phyloP scores from a whole-genome alignment of 2,797 vertebrate species.

The Coregonus suidteri region DNA sequence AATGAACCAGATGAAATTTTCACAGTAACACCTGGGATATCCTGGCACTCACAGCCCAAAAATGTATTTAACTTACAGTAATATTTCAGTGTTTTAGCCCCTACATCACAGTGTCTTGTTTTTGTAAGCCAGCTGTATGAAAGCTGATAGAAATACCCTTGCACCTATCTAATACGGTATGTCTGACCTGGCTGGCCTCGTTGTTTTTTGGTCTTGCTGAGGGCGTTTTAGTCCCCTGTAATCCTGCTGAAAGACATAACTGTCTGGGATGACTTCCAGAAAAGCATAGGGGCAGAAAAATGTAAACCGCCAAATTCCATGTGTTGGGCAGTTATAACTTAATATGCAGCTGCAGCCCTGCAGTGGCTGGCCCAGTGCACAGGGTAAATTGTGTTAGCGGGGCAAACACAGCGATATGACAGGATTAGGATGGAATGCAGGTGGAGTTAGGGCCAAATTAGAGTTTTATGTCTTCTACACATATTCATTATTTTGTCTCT shows the following conservation, averaged over 20 bases:
- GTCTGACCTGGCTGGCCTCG: constrained; percentile 17
- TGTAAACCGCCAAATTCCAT: constrained; percentile 56
- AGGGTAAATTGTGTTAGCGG: constrained; percentile 65
- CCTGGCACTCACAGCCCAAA: constrained; percentile 54
- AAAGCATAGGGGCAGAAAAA: constrained; percentile 46
- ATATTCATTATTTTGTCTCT: constrained; percentile 54
- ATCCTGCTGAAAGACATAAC: constrained; percentile 58
- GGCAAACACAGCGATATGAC: constrained; percentile 68
- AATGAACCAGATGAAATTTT: constrained; percentile 78
- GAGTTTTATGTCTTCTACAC: constrained; percentile 22
- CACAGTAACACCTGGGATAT: constrained; percentile 74
- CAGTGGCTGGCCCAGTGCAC: constrained; percentile 42
- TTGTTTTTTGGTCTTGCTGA: constrained; percentile 16
- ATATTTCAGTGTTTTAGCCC: constrained; percentile 63
- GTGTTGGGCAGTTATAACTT: constrained; percentile 65
- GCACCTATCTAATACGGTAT: constrained; percentile 29
- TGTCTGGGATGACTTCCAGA: constrained; percentile 58
- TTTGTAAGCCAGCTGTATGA: constrained; percentile 31
- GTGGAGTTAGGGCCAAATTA: constrained; percentile 24
- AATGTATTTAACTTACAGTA: constrained; percentile 69
- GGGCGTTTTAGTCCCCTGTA: constrained; percentile 40
- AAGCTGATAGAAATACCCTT: constrained; percentile 52
- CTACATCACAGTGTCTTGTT: constrained; percentile 49
- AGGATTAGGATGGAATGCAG: constrained; percentile 64
- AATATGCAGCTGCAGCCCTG: constrained; percentile 60